Conservation (phyloP, 2,888 invertebrate genomes). For the Thelaira solivaga region DNA sequence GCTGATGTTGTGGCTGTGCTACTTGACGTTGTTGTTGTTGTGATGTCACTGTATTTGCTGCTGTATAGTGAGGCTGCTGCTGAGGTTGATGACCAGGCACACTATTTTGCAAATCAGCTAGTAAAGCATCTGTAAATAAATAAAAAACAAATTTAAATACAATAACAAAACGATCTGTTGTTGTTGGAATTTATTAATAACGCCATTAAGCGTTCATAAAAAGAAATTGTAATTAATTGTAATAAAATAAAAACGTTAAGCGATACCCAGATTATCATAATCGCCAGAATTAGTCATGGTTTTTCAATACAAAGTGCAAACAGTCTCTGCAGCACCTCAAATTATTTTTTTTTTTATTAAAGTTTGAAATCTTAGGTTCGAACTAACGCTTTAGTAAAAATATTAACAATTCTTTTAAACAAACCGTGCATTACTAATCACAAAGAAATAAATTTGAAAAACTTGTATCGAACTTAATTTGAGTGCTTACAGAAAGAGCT, state of each 20-base stretch:
- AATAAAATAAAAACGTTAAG: too few relatives aligned
- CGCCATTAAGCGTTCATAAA: slow-evolving; percentile 37
- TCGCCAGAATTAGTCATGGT: slow-evolving; percentile 72
- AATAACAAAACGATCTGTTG: slow-evolving; percentile 34
- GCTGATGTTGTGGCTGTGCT: slow-evolving; percentile 49
- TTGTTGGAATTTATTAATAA: slow-evolving; percentile 17
- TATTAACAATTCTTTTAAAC: slow-evolving; percentile 12
- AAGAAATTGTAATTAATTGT: slow-evolving; percentile 13
- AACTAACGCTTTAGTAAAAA: neutral
- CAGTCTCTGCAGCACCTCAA: neutral
- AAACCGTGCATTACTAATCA: slow-evolving; percentile 24
- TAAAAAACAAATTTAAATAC: slow-evolving; percentile 6
- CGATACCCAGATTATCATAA: slow-evolving; percentile 73
- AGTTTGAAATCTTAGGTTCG: too few relatives aligned
- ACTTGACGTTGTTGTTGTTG: slow-evolving; percentile 69
- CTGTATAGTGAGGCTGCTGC: slow-evolving; percentile 47
- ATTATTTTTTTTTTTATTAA: neutral
- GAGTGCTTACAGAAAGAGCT: slow-evolving; percentile 1
- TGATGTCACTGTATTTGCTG: slow-evolving; percentile 72
- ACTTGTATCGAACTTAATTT: slow-evolving; percentile 11
- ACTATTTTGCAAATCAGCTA: slow-evolving; percentile 97
- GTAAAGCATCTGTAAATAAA: slow-evolving; percentile 88
- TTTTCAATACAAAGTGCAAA: neutral
- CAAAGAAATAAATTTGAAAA: slow-evolving; percentile 33
- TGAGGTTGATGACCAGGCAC: slow-evolving; percentile 80